Evolutionary conservation across 2,888 invertebrate species (phyloP), one percentile per base, ranked within the genome.

Genomic region (Epistrophe grossulariae): DNA sequence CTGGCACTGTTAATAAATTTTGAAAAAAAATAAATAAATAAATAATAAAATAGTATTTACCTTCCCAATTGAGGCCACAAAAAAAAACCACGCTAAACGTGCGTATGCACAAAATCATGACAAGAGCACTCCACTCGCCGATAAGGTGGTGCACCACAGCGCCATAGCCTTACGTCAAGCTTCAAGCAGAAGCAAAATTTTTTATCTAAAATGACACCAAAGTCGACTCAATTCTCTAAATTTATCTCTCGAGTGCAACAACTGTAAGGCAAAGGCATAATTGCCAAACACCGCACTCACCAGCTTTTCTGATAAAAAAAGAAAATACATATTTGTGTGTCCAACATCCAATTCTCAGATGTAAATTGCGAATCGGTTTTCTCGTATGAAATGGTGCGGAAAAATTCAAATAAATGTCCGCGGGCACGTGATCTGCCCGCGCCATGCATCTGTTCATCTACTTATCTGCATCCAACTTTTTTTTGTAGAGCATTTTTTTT

Each of bases 61-160:
- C 74, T 74, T 70, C 0, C 59, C 78, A 79, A 85, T 74, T 82
- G 71, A 82, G 85, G 82, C 79, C 78, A 87, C 43, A 60, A 73
- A 57, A 55, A 40, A 28, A n/a, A n/a, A n/a, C n/a, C n/a, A 64
- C 52, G 48, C 13, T 79, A 71, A 82, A 82, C 45, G 82, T 87
- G 85, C 85, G 85, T 87, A 87, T 82, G 82, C 78, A 64, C 64
- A 64, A 40, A 78, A 77, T 82, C 78, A 82, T 79, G 85, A 73
- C 81, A 81, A 76, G 72, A 68, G 66, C 57, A 55, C 68, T 55
- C 40, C 31, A 7, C 6, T 31, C 2, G 43, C 31, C 59, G 85
- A 87, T 87, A 87, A 87, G 85, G 70, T 55, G 71, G 73, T 60
- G 43, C 50, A 19, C 64, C 50, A 19, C 64, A 43, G 19, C 40